These are phyloP conservation scores for Paguma larvata DNA, from an alignment of 2,797 vertebrate species.

Conservation along the genomic window DNA sequence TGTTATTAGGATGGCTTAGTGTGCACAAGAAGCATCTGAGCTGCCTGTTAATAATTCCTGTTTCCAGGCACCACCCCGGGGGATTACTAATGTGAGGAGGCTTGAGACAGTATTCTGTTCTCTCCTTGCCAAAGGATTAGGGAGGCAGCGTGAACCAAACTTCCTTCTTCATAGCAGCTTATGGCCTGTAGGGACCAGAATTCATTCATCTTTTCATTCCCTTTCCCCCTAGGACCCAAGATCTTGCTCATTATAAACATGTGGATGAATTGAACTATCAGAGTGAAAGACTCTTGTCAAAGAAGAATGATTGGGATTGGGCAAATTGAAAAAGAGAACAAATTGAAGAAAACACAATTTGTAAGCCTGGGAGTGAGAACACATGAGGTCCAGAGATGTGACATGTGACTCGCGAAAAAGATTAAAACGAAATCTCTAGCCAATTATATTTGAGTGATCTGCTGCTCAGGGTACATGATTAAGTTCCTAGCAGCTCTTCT, in stretches of 20 bases:
- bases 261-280: neutral
- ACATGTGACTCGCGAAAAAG: neutral
- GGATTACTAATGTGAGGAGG: neutral
- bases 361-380: neutral
- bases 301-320: slow-evolving; percentile 18
- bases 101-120: slow-evolving; percentile 22
- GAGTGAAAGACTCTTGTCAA: slow-evolving; percentile 39
- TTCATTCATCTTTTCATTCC: slow-evolving; percentile 23
- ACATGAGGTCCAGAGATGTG: neutral
- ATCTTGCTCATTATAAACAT: slow-evolving; percentile 21
- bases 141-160: neutral
- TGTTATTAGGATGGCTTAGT: neutral
- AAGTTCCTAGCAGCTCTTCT: slow-evolving; percentile 1
- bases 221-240: neutral
- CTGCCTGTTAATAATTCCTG: neutral
- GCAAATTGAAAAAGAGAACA: slow-evolving; percentile 22
- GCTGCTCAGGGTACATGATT: neutral
- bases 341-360: neutral
- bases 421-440: neutral
- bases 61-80: neutral
- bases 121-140: neutral
- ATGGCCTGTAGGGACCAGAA: neutral
- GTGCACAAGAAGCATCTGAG: neutral
- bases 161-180: neutral
- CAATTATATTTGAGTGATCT: slow-evolving; percentile 27